Evolutionary conservation across 2,888 invertebrate species (phyloP).

Genomic region (Pandemis corylana): DNA sequence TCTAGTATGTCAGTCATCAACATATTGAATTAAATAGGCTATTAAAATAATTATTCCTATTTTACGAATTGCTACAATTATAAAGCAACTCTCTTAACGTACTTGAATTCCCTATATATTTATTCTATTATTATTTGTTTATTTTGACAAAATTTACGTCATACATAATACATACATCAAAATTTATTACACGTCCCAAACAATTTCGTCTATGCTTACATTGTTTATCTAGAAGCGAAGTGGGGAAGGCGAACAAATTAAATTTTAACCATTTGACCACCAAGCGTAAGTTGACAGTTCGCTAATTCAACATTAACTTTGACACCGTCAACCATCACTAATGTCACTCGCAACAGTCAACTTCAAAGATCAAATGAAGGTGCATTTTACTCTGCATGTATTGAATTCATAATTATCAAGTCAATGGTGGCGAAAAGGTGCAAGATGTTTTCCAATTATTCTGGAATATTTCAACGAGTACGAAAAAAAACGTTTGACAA

Average conservation of each 20-base stretch:
- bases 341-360: too few species aligned
- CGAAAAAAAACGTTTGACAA: too few species aligned
- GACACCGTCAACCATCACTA: too few species aligned
- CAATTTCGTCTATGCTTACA: neutral
- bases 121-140: slow-evolving; percentile 17
- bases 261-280: neutral
- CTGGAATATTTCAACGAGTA: too few species aligned
- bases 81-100: slow-evolving; percentile 32
- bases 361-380: too few species aligned
- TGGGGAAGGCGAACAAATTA: neutral
- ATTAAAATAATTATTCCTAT: slow-evolving; percentile 8
- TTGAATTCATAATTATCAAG: too few species aligned
- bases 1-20: neutral
- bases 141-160: slow-evolving; percentile 25
- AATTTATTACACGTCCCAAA: slow-evolving; percentile 5
- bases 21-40: neutral
- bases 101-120: slow-evolving; percentile 19
- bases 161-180: slow-evolving; percentile 33
- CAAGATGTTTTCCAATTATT: too few species aligned
- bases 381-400: too few species aligned
- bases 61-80: slow-evolving; percentile 24
- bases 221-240: slow-evolving; percentile 7
- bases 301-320: neutral
- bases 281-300: neutral
- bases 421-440: too few species aligned